These are phyloP conservation scores for Tragelaphus eurycerus DNA, from an alignment of 2,797 vertebrate species.

Conservation along the genomic window DNA sequence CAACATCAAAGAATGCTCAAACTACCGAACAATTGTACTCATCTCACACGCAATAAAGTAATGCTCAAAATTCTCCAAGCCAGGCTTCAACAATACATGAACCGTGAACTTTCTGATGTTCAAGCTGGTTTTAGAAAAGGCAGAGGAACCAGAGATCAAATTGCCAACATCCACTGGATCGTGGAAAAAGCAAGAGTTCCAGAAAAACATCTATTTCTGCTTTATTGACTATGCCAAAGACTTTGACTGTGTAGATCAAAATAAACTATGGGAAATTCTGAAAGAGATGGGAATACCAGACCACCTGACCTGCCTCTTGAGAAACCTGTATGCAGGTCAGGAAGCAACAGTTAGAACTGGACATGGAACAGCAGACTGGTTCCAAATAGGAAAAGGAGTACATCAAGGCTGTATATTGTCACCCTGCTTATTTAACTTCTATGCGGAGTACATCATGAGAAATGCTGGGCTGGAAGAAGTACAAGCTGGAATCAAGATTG, in stretches of 20 bases:
- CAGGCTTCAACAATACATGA: neutral
- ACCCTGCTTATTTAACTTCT: neutral
- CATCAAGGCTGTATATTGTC: neutral
- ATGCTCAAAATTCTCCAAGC: neutral
- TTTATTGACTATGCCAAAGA: neutral
- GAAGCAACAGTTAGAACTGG: neutral
- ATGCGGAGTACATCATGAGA: neutral
- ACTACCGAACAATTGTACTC: neutral
- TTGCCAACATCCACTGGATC: neutral
- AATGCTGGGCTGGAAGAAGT: accelerated
- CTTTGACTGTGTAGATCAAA: neutral
- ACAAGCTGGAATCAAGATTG: neutral
- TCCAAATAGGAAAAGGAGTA: too few species aligned
- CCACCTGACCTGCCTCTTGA: neutral
- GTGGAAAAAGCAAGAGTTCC: neutral
- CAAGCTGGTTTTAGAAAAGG: neutral
- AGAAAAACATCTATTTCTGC: neutral
- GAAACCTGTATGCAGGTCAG: neutral
- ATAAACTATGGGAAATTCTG: neutral
- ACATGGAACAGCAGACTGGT: neutral
- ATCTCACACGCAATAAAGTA: neutral
- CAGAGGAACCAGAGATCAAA: neutral
- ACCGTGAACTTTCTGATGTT: neutral
- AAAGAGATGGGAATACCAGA: neutral
- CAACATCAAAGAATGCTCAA: neutral